phyloP scores from a whole-genome alignment of 2,888 invertebrate species.

The Drosophila sordidapex region DNA sequence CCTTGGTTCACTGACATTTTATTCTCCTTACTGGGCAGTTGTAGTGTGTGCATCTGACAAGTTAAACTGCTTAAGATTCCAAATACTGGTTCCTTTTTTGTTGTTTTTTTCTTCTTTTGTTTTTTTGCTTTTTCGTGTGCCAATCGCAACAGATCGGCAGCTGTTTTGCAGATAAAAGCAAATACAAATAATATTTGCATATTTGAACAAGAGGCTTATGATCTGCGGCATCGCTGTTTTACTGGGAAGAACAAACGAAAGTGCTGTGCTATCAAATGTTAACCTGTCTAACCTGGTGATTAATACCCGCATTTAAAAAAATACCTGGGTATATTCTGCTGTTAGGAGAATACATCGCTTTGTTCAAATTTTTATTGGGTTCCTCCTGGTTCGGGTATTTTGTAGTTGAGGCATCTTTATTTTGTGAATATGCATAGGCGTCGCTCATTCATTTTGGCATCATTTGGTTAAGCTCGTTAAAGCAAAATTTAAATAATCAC shows the following conservation, averaged over 20 bases:
- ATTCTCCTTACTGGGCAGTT: conserved; percentile 11
- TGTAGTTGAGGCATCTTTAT: conserved; percentile 18
- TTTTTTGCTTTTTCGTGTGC: neutral
- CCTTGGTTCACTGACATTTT: conserved; percentile 57
- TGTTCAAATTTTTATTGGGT: neutral
- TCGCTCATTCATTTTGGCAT: conserved; percentile 54
- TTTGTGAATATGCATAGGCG: neutral
- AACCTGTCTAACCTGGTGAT: conserved; percentile 62
- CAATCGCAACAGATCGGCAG: conserved; percentile 33
- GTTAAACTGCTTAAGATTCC: conserved; percentile 15
- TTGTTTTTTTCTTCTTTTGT: neutral
- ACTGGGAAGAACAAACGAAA: conserved; percentile 67
- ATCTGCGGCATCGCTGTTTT: conserved; percentile 58
- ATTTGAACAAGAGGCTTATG: conserved; percentile 59
- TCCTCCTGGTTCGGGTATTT: conserved; percentile 23
- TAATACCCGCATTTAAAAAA: conserved; percentile 7
- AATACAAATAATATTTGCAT: conserved; percentile 70
- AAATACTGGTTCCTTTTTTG: conserved; percentile 36
- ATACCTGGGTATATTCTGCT: conserved; percentile 9
- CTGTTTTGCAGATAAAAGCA: conserved; percentile 48
- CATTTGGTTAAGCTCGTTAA: conserved; percentile 56
- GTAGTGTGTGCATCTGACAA: conserved; percentile 1
- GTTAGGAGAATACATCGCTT: neutral
- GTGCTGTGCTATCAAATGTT: conserved; percentile 66
- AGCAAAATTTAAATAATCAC: conserved; percentile 56